Evolutionary conservation across 2,113 vertebrate genomes (phyloP), one percentile per base, ranked within the genome.

Genomic region (Lipophrys pholis): DNA sequence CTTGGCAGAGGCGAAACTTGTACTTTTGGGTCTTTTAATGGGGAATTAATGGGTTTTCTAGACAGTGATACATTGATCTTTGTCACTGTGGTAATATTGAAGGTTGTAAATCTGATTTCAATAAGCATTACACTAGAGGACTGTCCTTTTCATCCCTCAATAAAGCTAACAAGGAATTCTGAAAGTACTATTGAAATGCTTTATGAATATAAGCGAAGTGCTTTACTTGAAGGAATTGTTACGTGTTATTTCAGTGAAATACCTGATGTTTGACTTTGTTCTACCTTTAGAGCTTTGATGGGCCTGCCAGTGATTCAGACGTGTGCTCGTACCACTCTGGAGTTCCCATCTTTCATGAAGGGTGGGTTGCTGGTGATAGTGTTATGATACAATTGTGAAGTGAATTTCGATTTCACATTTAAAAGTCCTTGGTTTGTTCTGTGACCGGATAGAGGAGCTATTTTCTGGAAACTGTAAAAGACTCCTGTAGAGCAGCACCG

Each of bases 271-370:
- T 30, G 21, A 30, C 21, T 30, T 30, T 30, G 21, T 30, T 4
- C 21, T 30, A 30, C 49, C 69, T 70, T 62, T 72, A 98, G 97
- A 95, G 92, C 0, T 98, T 95, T 11, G 91, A 93, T 74, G 97
- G 96, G 79, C 90, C 89, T 65, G 87, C 93, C 17, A 96, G 93
- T 78, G 79, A 94, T 65, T 95, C 95, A 17, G 96, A 96, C 63
- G 84, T 90, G 53, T 99, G 97, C 87, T 77, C 88, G 21, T 97
- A 95, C 93, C 97, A 99, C 87, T 87, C 94, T 76, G 97, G 97
- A 82, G 93, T 96, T 64, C 97, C 97, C 64, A 96, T 99, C 92
- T 99, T 99, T 86, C 97, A 99, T 16, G 97, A 99, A 94, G 97
- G 97, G 97, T 98, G 81, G 90, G 92, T 90, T 90, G n/a, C 64